Base-by-base conservation (phyloP, 1,140 invertebrate genomes). In the Akabosia matsudoensis region DNA sequence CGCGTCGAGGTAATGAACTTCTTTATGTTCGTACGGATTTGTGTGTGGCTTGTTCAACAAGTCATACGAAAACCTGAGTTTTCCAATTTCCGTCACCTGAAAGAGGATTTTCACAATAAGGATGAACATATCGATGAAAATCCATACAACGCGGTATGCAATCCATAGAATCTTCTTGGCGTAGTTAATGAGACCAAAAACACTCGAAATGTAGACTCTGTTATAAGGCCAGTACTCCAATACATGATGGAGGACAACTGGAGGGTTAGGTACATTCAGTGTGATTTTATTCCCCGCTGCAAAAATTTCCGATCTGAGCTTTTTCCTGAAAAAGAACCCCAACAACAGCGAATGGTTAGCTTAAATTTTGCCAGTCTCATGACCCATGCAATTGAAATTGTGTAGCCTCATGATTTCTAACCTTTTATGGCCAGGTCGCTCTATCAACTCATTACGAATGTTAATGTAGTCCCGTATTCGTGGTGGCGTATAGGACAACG, bases 31-130 rank as follows among this genome's bases (percentile, higher is more conserved):
- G 13, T 30, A 67, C 7, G 61, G 26, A 67, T 30, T n/a, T 16
- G 54, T 14, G 24, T 61, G 61, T 13, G 61, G 61, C 4, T 31
- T 67, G 4, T 31, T 30, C n/a, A 67, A 67, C 30, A 30, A 3
- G 31, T 67, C 61, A 67, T 67, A 67, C 1, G 61, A 67, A 67
- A 16, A 22, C 31, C n/a, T 67, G 10, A 67, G 28, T 30, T 67
- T 28, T 28, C 61, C 61, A 7, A 67, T 67, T 31, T 67, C 24
- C 28, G 61, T 67, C 13, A 31, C 61, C n/a, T 28, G 28, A 7
- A 67, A 67, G 3, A 67, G 1, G 31, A 67, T 67, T 30, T 31
- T 28, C 13, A 67, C 28, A 30, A 67, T 2, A 2, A 67, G 24
- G 22, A 67, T 67, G n/a, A 31, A 4, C 28, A 67, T 67, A n/a